Conservation (phyloP, 2,888 invertebrate species). For the Folsomia manolachei region DNA sequence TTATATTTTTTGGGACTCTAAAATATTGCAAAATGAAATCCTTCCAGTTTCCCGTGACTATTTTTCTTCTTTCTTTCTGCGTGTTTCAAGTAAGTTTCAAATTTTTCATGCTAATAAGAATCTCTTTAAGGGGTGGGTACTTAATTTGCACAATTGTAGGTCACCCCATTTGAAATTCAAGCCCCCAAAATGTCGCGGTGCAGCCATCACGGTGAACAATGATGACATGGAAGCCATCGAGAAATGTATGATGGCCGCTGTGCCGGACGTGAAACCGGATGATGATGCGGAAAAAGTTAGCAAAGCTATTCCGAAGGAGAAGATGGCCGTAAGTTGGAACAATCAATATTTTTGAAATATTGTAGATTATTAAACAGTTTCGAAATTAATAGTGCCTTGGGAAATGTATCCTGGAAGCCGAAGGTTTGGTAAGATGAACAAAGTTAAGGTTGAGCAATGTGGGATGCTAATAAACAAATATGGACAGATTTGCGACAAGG, state of each 20-base stretch:
- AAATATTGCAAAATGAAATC: not conserved
- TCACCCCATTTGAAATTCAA: no score
- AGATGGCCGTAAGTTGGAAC: constrained; percentile 21
- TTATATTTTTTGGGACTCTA: no score
- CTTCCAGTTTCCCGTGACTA: not conserved
- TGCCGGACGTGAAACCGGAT: not conserved
- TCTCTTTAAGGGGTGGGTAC: no score
- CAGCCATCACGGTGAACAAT: constrained; percentile 15
- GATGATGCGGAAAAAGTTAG: not conserved
- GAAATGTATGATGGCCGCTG: constrained; percentile 19
- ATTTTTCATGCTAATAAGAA: no score
- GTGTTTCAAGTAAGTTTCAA: not conserved
- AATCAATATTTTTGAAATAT: not conserved
- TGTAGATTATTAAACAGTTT: not conserved
- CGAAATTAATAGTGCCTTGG: constrained; percentile 21
- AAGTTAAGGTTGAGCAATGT: not conserved
- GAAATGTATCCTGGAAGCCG: constrained; percentile 22
- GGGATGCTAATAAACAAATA: not conserved
- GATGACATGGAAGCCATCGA: constrained; percentile 14
- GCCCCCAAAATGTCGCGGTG: constrained; percentile 21
- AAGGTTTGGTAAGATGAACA: constrained; percentile 20
- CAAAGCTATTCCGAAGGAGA: constrained; percentile 19
- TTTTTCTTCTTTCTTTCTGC: not conserved
- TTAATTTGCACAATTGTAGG: not conserved
- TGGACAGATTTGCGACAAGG: constrained; percentile 16